Conservation (phyloP, 1,140 invertebrate species). For the Drosophila kepulauana region DNA sequence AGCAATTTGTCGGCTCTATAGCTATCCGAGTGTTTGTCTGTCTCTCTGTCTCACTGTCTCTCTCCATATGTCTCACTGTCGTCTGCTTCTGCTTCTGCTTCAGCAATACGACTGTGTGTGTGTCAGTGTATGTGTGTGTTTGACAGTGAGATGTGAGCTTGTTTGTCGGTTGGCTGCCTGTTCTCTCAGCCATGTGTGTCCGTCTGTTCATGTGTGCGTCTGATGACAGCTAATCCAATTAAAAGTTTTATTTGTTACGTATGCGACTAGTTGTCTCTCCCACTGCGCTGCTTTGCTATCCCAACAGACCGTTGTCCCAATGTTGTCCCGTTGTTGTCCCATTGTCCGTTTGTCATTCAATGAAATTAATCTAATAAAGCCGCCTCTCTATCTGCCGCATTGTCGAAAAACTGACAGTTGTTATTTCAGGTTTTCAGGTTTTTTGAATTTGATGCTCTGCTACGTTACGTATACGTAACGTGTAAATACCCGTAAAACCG, state of each 20-base stretch:
- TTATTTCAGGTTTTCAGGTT: constrained; percentile 24
- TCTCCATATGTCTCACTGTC: constrained; percentile 7
- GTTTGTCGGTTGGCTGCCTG: constrained; percentile 73
- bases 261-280: constrained; percentile 48
- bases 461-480: constrained; percentile 15
- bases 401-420: constrained; percentile 33
- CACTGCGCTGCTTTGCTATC: constrained; percentile 2
- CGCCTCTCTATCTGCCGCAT: constrained; percentile 31
- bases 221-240: constrained; percentile 84
- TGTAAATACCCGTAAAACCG: background rate
- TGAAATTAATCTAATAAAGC: constrained; percentile 80
- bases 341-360: constrained; percentile 62
- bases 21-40: constrained; percentile 48
- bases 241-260: constrained; percentile 83
- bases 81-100: background rate
- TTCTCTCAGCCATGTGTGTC: constrained; percentile 45
- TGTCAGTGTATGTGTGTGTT: constrained; percentile 37
- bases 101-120: background rate
- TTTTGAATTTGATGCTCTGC: constrained; percentile 32
- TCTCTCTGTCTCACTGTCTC: constrained; percentile 12
- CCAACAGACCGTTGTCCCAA: constrained; percentile 5
- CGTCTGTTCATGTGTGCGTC: constrained; percentile 44
- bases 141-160: constrained; percentile 80
- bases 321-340: constrained; percentile 13
- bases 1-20: constrained; percentile 45